These are phyloP conservation scores for Danio albolineatus DNA, from an alignment of 2,797 vertebrate species.

Conservation along the genomic window DNA sequence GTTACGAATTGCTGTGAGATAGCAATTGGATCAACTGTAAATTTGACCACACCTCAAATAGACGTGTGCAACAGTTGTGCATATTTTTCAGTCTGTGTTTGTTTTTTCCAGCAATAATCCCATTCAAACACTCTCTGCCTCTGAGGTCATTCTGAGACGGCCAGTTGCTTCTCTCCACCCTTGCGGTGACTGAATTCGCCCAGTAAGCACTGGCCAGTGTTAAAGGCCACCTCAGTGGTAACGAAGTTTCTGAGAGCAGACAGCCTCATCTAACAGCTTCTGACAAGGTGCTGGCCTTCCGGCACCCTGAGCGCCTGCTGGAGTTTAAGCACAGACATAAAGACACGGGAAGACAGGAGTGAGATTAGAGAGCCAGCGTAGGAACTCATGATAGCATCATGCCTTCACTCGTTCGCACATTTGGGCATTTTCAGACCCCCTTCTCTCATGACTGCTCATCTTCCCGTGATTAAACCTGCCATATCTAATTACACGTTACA, in stretches of 20 bases:
- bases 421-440: slow-evolving; percentile 41
- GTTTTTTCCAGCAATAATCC: slow-evolving; percentile 1
- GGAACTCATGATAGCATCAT: slow-evolving; percentile 46
- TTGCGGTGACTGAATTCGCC: slow-evolving; percentile 37
- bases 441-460: slow-evolving; percentile 63
- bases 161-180: slow-evolving; percentile 35
- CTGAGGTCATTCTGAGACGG: slow-evolving; percentile 20
- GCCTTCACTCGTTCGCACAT: slow-evolving; percentile 42
- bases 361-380: slow-evolving; percentile 28
- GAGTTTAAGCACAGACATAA: slow-evolving; percentile 34
- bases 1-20: too few species aligned
- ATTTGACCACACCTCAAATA: neutral
- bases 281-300: slow-evolving; percentile 75
- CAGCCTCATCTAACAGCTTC: slow-evolving; percentile 69
- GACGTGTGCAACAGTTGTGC: neutral
- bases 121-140: slow-evolving; percentile 30
- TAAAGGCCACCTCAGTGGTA: slow-evolving; percentile 62
- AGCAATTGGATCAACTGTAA: neutral
- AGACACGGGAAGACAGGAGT: slow-evolving; percentile 23
- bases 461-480: slow-evolving; percentile 73
- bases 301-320: slow-evolving; percentile 66
- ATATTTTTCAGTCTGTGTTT: neutral
- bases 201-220: slow-evolving; percentile 64
- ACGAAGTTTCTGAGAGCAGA: slow-evolving; percentile 66
- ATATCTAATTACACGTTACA: slow-evolving; percentile 73